Evolutionary conservation across 2,797 vertebrate species (phyloP).

Genomic region (Picus viridis): DNA sequence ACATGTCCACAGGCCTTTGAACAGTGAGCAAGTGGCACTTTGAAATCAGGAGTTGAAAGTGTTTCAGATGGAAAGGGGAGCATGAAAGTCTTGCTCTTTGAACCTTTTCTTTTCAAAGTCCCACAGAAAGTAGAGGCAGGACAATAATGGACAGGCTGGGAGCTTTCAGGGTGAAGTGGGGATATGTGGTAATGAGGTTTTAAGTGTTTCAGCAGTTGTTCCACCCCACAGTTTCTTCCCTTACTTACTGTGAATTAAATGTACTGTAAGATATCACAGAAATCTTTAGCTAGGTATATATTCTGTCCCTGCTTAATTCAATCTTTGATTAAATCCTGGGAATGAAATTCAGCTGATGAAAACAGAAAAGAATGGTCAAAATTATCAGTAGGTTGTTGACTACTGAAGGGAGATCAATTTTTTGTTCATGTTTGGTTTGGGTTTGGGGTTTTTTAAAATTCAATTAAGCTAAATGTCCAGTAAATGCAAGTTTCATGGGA

Average conservation of each 20-base stretch:
- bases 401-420: background rate
- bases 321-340: background rate
- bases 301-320: constrained; percentile 9
- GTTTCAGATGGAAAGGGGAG: constrained; percentile 85
- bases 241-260: constrained; percentile 29
- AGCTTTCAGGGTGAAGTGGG: constrained; percentile 62
- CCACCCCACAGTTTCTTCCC: constrained; percentile 21
- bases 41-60: constrained; percentile 92
- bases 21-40: constrained; percentile 86
- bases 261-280: constrained; percentile 8
- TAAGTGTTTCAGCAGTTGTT: constrained; percentile 53
- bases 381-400: background rate
- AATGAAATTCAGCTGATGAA: background rate
- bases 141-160: constrained; percentile 78
- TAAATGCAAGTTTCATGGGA: constrained; percentile 39
- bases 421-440: background rate
- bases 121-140: constrained; percentile 75
- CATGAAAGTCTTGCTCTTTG: constrained; percentile 91
- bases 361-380: constrained; percentile 8
- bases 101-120: constrained; percentile 86
- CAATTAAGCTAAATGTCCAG: constrained; percentile 34
- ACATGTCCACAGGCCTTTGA: constrained; percentile 85
- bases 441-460: background rate
- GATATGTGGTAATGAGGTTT: constrained; percentile 69
- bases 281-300: background rate